Conservation (phyloP, 2,888 invertebrate genomes). For the Periphyllus acericola region DNA sequence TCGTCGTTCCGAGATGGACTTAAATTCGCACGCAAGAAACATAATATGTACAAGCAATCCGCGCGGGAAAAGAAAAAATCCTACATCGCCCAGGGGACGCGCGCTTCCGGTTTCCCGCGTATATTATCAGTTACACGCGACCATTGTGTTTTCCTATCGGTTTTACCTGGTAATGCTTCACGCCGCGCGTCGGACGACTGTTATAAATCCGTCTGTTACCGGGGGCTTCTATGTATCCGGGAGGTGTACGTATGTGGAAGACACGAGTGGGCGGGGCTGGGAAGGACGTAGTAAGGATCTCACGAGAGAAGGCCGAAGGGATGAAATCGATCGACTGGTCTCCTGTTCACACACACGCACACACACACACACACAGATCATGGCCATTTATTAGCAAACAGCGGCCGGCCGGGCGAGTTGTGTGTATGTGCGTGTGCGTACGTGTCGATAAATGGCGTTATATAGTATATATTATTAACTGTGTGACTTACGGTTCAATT, state of each 20-base stretch:
- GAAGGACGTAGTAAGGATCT: not conserved
- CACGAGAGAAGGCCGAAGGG: not conserved
- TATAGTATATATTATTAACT: slow-evolving; percentile 17
- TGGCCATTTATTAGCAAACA: slow-evolving; percentile 19
- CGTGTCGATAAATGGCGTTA: slow-evolving; percentile 12
- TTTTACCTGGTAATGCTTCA: not conserved
- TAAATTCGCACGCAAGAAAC: not conserved
- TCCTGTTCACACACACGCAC: not conserved
- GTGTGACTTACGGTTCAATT: slow-evolving; percentile 19
- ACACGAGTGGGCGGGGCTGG: not conserved
- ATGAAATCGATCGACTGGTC: slow-evolving; percentile 13
- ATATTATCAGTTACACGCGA: not conserved
- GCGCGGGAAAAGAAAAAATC: not conserved
- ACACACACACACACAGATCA: not conserved
- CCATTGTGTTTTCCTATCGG: not conserved
- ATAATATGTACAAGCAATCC: not conserved
- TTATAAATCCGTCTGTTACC: not conserved
- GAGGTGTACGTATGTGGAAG: not conserved
- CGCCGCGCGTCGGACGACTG: not conserved
- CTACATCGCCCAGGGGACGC: not conserved
- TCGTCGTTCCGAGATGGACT: not conserved
- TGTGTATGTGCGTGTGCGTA: not conserved
- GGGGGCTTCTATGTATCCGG: not conserved
- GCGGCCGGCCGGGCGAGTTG: not conserved
- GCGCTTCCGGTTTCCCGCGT: not conserved